Evolutionary conservation across 2,888 invertebrate species (phyloP).

Genomic region (Exocentrus adspersus): DNA sequence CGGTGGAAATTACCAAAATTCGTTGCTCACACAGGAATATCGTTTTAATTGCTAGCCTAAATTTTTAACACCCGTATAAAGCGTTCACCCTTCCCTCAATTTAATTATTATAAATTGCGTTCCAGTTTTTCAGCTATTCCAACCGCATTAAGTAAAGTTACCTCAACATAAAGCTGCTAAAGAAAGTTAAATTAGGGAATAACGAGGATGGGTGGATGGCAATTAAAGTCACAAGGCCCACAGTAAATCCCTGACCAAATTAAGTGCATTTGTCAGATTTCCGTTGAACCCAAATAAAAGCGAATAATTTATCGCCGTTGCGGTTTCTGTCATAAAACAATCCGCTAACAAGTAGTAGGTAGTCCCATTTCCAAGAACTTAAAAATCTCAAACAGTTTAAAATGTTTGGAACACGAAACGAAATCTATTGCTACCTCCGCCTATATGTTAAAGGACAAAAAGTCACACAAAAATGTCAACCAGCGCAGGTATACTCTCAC

Average conservation of each 20-base stretch:
- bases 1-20: too few relatives aligned
- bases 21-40: too few relatives aligned
- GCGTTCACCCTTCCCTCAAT: too few relatives aligned
- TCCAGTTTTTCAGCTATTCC: too few relatives aligned
- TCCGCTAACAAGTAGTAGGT: slow-evolving; percentile 64
- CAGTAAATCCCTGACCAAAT: slow-evolving; percentile 19
- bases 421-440: slow-evolving; percentile 62
- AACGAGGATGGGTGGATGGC: neutral
- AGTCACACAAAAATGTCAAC: slow-evolving; percentile 59
- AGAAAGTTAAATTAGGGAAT: slow-evolving; percentile 4
- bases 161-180: too few relatives aligned
- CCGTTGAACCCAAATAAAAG: slow-evolving; percentile 38
- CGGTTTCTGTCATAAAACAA: slow-evolving; percentile 56
- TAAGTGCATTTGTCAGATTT: slow-evolving; percentile 31
- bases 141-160: too few relatives aligned
- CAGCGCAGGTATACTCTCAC: slow-evolving; percentile 53
- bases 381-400: slow-evolving; percentile 63
- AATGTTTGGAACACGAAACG: slow-evolving; percentile 63
- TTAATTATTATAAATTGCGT: too few relatives aligned
- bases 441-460: slow-evolving; percentile 59
- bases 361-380: slow-evolving; percentile 63
- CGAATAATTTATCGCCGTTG: slow-evolving; percentile 40
- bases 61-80: too few relatives aligned
- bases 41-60: too few relatives aligned
- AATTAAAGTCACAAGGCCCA: slow-evolving; percentile 6